Evolutionary conservation across 2,113 vertebrate genomes (phyloP), one percentile per base, ranked within the genome.

Genomic region (Herpetotheres cachinnans): DNA sequence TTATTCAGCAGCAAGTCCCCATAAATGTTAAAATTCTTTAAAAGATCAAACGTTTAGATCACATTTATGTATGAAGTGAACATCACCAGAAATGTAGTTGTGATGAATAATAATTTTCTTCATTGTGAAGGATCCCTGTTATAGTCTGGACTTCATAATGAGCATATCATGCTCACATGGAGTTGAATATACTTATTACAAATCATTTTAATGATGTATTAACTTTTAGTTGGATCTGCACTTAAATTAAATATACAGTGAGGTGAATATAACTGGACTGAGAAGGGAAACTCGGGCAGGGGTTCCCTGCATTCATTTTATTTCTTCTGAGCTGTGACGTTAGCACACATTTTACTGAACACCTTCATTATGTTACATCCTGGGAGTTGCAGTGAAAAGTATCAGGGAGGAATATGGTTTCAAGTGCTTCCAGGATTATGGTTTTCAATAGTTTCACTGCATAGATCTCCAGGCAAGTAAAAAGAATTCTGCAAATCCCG

Each of bases 191-290:
- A 92, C 89, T 96, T 70, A 74, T 67, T 66, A 85, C 74, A 97
- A 97, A 98, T 96, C 77, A 96, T 97, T 98, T 96, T 97, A 97
- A 98, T 97, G 97, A 97, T 67, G 86, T 86, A 97, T 87, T 97
- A 97, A 94, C 86, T 86, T 97, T 97, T 97, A 91, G 97, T 97
- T 95, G 96, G 90, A 72, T 95, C 59, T 80, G 87, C 67, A 46
- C 90, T 87, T 95, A 36, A 82, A 83, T 93, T 56, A 93, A 42
- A 55, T 29, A 18, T 46, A 78, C 52, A 54, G 38, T 70, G 52
- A 72, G 8, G 5, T 66, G 91, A 93, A 61, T 44, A 50, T 78
- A 79, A n/a, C 36, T 67, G 36, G 65, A 83, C 66, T 46, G 56
- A 83, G 63, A 84, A 27, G 29, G 25, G 46, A 36, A 94, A 36